A percentile compares a stretch with the other conserved stretches of the same genome.
Conservation (phyloP, 2,797 vertebrate genomes). For the Malacoctenus gilli region DNA sequence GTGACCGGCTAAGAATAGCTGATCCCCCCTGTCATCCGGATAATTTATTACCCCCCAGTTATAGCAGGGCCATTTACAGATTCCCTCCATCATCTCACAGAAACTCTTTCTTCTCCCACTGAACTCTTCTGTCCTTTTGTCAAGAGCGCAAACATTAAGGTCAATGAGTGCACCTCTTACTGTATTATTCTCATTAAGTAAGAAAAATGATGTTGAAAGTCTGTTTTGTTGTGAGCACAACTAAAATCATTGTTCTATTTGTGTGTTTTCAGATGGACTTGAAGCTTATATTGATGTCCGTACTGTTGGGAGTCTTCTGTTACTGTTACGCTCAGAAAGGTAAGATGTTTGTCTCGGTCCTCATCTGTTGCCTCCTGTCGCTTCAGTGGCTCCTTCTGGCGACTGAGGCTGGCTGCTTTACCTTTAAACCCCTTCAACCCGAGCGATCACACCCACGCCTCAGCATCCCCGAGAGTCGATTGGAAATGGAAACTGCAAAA, state of each 20-base stretch:
- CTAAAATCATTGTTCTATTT: no score
- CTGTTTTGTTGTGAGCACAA: background rate
- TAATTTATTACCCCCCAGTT: conserved; percentile 62
- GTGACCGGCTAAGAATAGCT: conserved; percentile 59
- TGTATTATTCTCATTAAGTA: background rate
- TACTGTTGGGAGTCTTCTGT: conserved; percentile 80
- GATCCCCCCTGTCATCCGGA: conserved; percentile 16
- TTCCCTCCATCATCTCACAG: conserved; percentile 33
- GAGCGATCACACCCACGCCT: no score
- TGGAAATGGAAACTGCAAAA: no score
- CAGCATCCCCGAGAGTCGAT: no score
- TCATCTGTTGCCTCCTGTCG: no score
- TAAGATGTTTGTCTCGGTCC: conserved; percentile 68
- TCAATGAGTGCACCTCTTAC: background rate
- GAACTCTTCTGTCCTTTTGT: conserved; percentile 32
- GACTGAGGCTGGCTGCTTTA: no score
- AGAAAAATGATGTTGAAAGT: conserved; percentile 10
- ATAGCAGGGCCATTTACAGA: conserved; percentile 47
- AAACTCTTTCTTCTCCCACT: conserved; percentile 8
- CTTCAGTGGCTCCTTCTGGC: no score
- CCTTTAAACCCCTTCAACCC: no score
- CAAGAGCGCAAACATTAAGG: conserved; percentile 11
- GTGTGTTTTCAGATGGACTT: conserved; percentile 87
- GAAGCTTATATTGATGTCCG: conserved; percentile 80
- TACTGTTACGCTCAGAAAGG: conserved; percentile 87